Evolutionary conservation across 2,888 invertebrate species (phyloP).

Genomic region (Tricholauxania praeusta): DNA sequence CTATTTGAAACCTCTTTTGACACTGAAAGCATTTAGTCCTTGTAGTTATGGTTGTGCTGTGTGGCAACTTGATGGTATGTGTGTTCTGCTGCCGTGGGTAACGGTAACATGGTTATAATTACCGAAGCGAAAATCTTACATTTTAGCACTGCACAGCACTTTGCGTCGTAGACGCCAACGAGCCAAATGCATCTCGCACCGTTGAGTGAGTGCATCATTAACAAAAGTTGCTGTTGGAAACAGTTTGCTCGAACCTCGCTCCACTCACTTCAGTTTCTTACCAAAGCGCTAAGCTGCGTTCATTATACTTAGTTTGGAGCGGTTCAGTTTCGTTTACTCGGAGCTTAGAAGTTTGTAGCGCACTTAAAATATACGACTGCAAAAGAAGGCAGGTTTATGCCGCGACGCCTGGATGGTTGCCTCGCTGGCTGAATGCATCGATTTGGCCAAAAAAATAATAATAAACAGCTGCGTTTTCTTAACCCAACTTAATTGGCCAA

Average conservation of each 20-base stretch:
- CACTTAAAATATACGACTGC: constrained; percentile 17
- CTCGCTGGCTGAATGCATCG: background rate
- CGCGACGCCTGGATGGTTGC: too few species aligned
- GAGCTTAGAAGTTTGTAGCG: background rate
- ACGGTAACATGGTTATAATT: constrained; percentile 10
- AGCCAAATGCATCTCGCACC: constrained; percentile 3
- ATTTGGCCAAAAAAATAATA: background rate
- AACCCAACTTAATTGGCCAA: constrained; percentile 19
- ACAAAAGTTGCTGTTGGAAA: constrained; percentile 4
- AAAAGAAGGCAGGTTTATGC: too few species aligned
- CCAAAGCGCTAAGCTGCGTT: constrained; percentile 8
- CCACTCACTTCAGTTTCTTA: constrained; percentile 11
- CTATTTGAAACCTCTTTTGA: background rate
- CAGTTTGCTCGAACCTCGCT: background rate
- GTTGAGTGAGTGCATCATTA: constrained; percentile 20
- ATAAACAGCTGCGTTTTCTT: constrained; percentile 17
- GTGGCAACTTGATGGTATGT: background rate
- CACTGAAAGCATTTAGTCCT: background rate
- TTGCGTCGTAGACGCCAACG: background rate
- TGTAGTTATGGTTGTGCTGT: background rate
- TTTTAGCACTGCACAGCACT: background rate
- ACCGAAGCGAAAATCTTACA: constrained; percentile 17
- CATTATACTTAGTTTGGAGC: background rate
- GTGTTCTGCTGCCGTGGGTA: background rate
- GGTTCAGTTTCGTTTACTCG: too few species aligned